Base-by-base conservation (phyloP, 2,888 invertebrate species). In the Ophonus ardosiacus region DNA sequence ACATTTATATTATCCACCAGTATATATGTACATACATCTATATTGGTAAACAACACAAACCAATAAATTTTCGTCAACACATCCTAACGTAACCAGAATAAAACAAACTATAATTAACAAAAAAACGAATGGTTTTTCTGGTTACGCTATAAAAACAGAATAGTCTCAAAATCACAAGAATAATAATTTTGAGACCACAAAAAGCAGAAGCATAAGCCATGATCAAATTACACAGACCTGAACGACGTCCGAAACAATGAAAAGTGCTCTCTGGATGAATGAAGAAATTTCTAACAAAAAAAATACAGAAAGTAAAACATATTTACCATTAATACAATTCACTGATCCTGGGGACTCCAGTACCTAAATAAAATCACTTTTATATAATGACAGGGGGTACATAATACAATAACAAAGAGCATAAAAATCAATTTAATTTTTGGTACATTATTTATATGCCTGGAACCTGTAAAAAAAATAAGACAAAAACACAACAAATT, bases 191-290 rank as follows among this genome's bases (percentile, higher is more conserved):
- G 31, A 51, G 57, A 24, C 71, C 68, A 81, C 68, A 43, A 31
- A 82, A 82, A 82, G 82, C 82, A 76, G 71, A 83, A 83, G 76
- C 76, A 83, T 76, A 83, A 83, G 76, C 83, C 76, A 57, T 83
- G 83, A 76, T 76, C 59, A 76, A 83, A 83, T 38, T 17, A 80
- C 83, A 83, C 83, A 83, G 83, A 83, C 83, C 83, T 83, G 83
- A 59, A 76, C 61, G 59, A 40, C 38, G 59, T 74, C 40, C 43
- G 13, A 43, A 40, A 74, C 71, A 74, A 74, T 74, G 71, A 74
- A 74, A 15, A 74, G 71, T 74, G 71, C 71, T 74, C 71, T 74
- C 71, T 63, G 21, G 71, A 40, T 43, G 71, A 43, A 74, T 74
- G 71, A 74, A 74, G 71, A 74, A 74, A 40, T 63, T 68, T 74